phyloP scores from a whole-genome alignment of 2,888 invertebrate species.

The Dolomedes plantarius region DNA sequence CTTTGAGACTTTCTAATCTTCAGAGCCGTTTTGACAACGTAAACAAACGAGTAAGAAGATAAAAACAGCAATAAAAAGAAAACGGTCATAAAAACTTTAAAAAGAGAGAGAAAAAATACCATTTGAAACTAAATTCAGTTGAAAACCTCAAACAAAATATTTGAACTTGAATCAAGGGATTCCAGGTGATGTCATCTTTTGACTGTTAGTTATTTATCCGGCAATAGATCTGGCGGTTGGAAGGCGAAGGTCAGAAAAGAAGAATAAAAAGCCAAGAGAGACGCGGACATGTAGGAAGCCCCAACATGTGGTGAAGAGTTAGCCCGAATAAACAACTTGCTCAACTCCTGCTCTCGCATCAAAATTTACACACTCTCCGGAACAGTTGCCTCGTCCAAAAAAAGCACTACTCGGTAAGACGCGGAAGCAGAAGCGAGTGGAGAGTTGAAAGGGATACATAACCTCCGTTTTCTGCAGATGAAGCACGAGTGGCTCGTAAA shows the following conservation, averaged over 20 bases:
- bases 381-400: conserved; percentile 38
- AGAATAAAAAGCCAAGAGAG: conserved; percentile 18
- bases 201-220: background rate
- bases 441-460: background rate
- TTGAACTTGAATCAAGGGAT: too few species aligned
- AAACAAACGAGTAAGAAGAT: background rate
- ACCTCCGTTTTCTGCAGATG: too few species aligned
- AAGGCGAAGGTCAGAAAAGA: conserved; percentile 6
- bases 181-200: too few species aligned
- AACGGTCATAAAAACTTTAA: too few species aligned
- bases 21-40: too few species aligned
- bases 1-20: too few species aligned
- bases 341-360: conserved; percentile 45
- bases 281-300: conserved; percentile 20
- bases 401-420: background rate
- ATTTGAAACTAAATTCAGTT: too few species aligned
- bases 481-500: too few species aligned
- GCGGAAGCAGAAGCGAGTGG: background rate
- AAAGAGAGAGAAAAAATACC: too few species aligned
- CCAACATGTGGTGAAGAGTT: conserved; percentile 43
- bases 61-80: background rate
- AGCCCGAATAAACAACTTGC: conserved; percentile 43
- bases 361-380: conserved; percentile 20
- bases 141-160: too few species aligned
- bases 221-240: background rate